Base-by-base conservation (phyloP, 2,113 vertebrate genomes). In the Psittacus erithacus region DNA sequence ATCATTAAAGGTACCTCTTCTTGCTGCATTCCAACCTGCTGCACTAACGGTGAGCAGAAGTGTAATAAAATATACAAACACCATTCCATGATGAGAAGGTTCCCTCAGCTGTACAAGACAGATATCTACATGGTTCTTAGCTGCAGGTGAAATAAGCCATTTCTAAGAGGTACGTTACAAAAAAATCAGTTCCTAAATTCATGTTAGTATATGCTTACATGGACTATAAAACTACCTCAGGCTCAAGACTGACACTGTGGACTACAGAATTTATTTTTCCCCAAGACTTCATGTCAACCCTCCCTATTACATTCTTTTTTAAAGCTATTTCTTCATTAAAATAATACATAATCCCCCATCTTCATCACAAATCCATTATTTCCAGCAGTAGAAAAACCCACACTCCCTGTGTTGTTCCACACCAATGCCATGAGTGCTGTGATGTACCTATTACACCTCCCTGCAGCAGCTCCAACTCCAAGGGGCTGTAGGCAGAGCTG, bases 401-500 rank as follows among this genome's bases (percentile, higher is more conserved):
- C 47, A 38, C 18, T 76, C 22, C 18, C 33, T n/a, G 29, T 44
- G 53, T 7, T 8, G 0, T 13, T 68, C 44, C 57, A 44, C 22
- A 8, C 12, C 74, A 49, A 6, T 1, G 17, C 35, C n/a, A 1
- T 0, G 6, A 29, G 31, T 6, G 11, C 9, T 22, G 18, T 4
- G 14, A 43, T 13, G 18, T 2, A 27, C 7, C 57, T 73, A 7
- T 0, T 53, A 44, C 25, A 27, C 35, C 62, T 69, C 44, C 13
- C 57, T 57, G 35, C 1, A 69, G 57, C 70, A 57, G 39, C 52
- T 75, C 31, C 52, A 35, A 1, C 39, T 79, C 62, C 28, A 38
- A 27, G 17, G 31, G 55, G 6, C 16, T 82, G 78, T 13, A 47
- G 39, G 80, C 31, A 59, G 6, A 49, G 41, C 31, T 73, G 17